A percentile compares a stretch with the other conserved stretches of the same genome.
These are phyloP conservation scores for Anas platyrhynchos DNA, from an alignment of 2,113 vertebrate genomes.

Conservation along the genomic window DNA sequence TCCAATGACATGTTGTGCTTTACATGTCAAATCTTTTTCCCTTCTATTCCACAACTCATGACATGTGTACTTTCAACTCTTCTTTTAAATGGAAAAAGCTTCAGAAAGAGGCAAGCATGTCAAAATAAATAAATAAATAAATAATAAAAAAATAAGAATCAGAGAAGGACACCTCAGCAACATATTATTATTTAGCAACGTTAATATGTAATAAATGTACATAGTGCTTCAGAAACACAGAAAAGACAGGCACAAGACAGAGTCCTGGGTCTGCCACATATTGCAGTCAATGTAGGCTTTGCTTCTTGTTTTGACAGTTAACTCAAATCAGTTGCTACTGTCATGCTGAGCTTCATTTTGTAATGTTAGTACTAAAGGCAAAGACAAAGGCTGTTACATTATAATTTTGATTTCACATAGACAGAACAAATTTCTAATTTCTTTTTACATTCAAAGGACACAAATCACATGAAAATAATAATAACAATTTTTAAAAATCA, in stretches of 20 bases:
- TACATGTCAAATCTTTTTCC: neutral
- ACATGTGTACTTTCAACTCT: neutral
- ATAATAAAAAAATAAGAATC: neutral
- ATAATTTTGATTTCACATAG: neutral
- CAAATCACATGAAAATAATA: neutral
- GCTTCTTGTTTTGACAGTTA: neutral
- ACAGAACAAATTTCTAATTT: neutral
- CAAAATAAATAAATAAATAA: neutral
- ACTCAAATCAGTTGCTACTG: neutral
- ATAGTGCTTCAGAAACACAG: neutral
- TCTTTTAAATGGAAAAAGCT: neutral
- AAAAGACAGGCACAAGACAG: neutral
- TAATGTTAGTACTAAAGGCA: neutral
- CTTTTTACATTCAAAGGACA: neutral
- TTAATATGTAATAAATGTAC: neutral
- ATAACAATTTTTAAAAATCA: fast-evolving
- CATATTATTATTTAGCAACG: neutral
- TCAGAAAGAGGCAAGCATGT: neutral
- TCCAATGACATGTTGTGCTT: neutral
- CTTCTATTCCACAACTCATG: neutral
- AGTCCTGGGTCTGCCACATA: neutral
- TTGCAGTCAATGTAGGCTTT: neutral
- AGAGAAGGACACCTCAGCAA: neutral
- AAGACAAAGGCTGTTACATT: neutral
- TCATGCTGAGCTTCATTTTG: neutral